phyloP scores from a whole-genome alignment of 2,888 invertebrate genomes.

The Eupsilia transversa region DNA sequence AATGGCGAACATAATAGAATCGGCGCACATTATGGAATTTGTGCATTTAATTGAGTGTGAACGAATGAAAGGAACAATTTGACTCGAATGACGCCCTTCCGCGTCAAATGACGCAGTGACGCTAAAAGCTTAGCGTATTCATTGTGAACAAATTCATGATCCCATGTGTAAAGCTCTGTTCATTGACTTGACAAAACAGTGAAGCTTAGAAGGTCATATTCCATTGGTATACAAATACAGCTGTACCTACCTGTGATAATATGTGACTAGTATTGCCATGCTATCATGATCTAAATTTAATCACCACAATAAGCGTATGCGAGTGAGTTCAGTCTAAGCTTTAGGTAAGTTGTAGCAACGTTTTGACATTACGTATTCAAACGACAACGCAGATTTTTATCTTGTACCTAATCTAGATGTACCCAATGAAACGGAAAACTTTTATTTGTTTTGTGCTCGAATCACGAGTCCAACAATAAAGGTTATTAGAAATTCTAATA shows the following conservation, averaged over 20 bases:
- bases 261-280: not conserved
- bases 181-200: constrained; percentile 1
- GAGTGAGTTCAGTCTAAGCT: not conserved
- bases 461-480: constrained; percentile 10
- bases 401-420: not conserved
- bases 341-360: not conserved
- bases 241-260: not conserved
- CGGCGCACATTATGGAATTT: constrained; percentile 72
- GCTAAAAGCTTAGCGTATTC: constrained; percentile 55
- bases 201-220: too few relatives aligned
- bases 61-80: constrained; percentile 77
- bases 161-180: constrained; percentile 31
- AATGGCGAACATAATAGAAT: constrained; percentile 55
- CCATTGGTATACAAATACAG: not conserved
- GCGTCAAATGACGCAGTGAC: constrained; percentile 67
- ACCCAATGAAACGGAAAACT: constrained; percentile 15
- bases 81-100: constrained; percentile 71
- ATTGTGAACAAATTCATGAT: constrained; percentile 62
- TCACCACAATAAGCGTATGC: not conserved
- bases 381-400: not conserved
- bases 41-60: constrained; percentile 84
- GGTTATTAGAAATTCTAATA: constrained; percentile 28
- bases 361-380: not conserved
- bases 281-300: not conserved
- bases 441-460: not conserved